Evolutionary conservation across 2,113 vertebrate genomes (phyloP).

Genomic region (Stegostoma tigrinum): DNA sequence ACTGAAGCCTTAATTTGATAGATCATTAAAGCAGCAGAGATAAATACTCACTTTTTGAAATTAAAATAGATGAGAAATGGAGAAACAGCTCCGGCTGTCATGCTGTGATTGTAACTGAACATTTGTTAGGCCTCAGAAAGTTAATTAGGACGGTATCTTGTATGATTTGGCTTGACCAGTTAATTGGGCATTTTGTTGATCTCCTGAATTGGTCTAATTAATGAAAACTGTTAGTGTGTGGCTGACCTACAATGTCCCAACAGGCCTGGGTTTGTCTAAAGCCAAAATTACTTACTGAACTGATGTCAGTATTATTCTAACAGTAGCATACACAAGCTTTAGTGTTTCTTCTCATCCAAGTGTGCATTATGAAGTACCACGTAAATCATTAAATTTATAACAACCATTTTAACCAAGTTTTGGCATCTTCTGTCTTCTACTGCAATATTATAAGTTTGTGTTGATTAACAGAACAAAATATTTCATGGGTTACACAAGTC

Average conservation of each 20-base stretch:
- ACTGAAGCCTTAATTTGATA: slow-evolving; percentile 3
- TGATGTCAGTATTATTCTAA: too few species aligned
- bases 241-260: background rate
- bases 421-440: background rate
- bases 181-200: slow-evolving; percentile 9
- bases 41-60: background rate
- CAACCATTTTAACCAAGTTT: background rate
- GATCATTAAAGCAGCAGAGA: background rate
- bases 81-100: background rate
- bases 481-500: background rate
- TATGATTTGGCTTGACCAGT: background rate
- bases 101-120: background rate
- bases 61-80: background rate
- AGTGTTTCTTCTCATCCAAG: background rate
- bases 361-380: background rate
- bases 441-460: background rate
- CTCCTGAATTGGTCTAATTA: background rate
- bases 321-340: too few species aligned
- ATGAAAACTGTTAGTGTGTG: background rate
- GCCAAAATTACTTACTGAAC: slow-evolving; percentile 4
- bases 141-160: slow-evolving; percentile 13
- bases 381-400: background rate
- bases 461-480: background rate
- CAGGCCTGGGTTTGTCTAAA: background rate
- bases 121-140: slow-evolving; percentile 5